phyloP scores from a whole-genome alignment of 2,113 vertebrate species.

The Oncorhynchus mykiss region DNA sequence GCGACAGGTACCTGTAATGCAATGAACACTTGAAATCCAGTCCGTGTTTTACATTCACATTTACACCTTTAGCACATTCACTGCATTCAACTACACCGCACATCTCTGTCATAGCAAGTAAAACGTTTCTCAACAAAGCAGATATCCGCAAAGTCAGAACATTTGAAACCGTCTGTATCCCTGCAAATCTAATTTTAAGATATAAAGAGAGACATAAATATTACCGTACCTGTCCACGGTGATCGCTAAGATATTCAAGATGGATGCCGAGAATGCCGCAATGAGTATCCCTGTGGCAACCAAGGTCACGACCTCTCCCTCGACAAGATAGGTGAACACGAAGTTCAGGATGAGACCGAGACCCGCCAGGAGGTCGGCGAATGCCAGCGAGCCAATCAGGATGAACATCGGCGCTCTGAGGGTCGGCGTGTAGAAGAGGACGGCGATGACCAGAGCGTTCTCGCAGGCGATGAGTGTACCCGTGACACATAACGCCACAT shows the following conservation, averaged over 20 bases:
- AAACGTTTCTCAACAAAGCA: no score
- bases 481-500: slow-evolving; percentile 85
- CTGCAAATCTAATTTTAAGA: no score
- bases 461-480: slow-evolving; percentile 88
- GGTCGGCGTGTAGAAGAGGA: slow-evolving; percentile 85
- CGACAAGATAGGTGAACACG: slow-evolving; percentile 80
- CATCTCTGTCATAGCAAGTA: no score
- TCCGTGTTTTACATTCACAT: no score
- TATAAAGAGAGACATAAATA: no score
- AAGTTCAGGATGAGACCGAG: slow-evolving; percentile 88
- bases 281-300: slow-evolving; percentile 80
- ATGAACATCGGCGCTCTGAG: slow-evolving; percentile 85
- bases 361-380: slow-evolving; percentile 85
- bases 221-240: slow-evolving; percentile 78
- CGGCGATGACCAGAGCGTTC: slow-evolving; percentile 87
- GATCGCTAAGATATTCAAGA: slow-evolving; percentile 88
- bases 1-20: slow-evolving; percentile 83
- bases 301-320: slow-evolving; percentile 77
- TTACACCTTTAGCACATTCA: no score
- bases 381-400: slow-evolving; percentile 85
- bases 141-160: no score
- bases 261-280: slow-evolving; percentile 87
- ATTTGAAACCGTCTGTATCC: no score
- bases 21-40: no score
- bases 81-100: no score